A percentile compares a stretch with the other conserved stretches of the same genome.
Evolutionary conservation across 2,797 vertebrate genomes (phyloP).

Genomic region (Cygnus olor): DNA sequence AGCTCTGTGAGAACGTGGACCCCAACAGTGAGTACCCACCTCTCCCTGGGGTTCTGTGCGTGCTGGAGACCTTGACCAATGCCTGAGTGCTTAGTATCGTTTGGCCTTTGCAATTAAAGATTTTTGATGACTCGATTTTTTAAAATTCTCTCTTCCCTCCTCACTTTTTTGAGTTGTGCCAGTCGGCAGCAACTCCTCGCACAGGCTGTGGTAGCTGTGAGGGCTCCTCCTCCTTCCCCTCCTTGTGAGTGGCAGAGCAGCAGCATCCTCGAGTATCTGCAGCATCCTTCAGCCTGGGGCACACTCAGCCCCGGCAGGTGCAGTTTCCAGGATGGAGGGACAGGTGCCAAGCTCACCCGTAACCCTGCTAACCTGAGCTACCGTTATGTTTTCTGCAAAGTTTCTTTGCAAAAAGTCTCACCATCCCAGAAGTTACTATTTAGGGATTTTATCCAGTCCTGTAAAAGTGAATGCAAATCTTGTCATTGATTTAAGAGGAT

Average conservation of each 20-base stretch:
- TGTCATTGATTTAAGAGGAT: conserved; percentile 27
- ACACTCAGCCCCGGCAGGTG: neutral
- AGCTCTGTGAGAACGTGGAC: conserved; percentile 93
- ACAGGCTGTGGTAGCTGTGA: neutral
- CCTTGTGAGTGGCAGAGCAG: neutral
- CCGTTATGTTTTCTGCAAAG: neutral
- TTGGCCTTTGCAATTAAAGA: neutral
- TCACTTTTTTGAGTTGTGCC: neutral
- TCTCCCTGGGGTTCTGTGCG: neutral
- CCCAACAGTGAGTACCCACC: conserved; percentile 87
- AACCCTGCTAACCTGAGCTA: neutral
- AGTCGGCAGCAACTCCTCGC: neutral
- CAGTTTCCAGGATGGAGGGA: neutral
- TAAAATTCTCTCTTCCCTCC: neutral
- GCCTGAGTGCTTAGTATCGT: neutral
- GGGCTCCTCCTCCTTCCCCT: neutral
- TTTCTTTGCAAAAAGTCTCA: neutral
- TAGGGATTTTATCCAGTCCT: neutral
- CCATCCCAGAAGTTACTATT: neutral
- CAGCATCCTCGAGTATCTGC: neutral
- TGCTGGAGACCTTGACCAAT: neutral
- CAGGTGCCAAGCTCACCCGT: neutral
- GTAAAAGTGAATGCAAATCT: neutral
- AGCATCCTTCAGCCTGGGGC: neutral
- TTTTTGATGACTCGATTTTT: neutral